phyloP scores from a whole-genome alignment of 2,113 vertebrate genomes.

The Epinephelus cyanopodus region DNA sequence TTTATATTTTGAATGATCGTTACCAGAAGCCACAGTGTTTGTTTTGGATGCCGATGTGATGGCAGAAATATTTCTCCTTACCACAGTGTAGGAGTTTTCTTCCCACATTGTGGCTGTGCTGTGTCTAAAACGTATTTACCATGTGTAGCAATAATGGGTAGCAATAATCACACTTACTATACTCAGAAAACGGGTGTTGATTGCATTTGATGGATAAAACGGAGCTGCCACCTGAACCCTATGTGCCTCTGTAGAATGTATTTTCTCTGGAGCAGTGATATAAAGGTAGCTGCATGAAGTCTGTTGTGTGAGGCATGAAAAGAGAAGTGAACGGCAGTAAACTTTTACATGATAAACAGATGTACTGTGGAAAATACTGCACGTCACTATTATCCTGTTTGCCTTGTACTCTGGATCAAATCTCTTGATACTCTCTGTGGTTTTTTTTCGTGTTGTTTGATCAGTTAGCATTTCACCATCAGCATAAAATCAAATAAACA shows the following conservation, averaged over 20 bases:
- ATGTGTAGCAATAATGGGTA: not conserved
- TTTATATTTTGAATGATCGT: not conserved
- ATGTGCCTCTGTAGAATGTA: not conserved
- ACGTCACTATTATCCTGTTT: not conserved
- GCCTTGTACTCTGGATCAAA: conserved; percentile 21
- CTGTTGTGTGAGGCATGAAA: not conserved
- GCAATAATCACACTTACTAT: not conserved
- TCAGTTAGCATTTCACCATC: not conserved
- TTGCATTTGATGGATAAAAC: not conserved
- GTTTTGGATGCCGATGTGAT: not conserved
- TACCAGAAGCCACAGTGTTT: conserved; percentile 1
- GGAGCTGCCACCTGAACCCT: not conserved
- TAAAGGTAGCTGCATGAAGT: conserved; percentile 3
- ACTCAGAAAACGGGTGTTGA: not conserved
- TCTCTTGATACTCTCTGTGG: conserved; percentile 8
- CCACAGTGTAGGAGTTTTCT: not conserved
- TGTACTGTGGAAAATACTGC: not conserved
- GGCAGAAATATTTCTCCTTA: not conserved
- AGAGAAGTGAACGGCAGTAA: not conserved
- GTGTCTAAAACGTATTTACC: not conserved
- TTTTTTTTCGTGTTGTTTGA: conserved; percentile 20
- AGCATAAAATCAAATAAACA: not conserved
- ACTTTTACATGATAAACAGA: not conserved
- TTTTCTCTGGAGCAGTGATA: not conserved
- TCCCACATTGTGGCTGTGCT: not conserved